phyloP scores from a whole-genome alignment of 1,140 invertebrate genomes.

The Acyrthosiphon pisum region DNA sequence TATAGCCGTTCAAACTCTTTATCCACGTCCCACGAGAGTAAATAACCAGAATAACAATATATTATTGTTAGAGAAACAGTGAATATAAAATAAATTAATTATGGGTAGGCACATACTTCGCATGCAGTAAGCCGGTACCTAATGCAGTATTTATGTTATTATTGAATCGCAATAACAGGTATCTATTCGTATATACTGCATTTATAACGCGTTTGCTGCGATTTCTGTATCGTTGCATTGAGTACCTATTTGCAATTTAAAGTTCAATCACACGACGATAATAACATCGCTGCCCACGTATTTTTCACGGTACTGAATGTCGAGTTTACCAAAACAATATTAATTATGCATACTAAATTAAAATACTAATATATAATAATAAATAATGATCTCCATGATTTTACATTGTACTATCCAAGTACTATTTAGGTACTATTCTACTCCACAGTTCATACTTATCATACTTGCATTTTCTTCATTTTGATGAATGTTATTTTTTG shows the following conservation, averaged over 20 bases:
- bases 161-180: not conserved
- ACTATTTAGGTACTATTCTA: too few relatives aligned
- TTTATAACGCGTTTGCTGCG: not conserved
- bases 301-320: not conserved
- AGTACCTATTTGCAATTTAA: not conserved
- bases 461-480: not conserved
- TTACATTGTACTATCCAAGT: not conserved
- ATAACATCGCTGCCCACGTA: not conserved
- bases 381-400: not conserved
- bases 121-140: not conserved
- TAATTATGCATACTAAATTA: not conserved
- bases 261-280: not conserved
- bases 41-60: not conserved
- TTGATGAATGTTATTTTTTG: not conserved
- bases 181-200: not conserved
- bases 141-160: slow-evolving; percentile 3
- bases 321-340: not conserved
- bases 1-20: not conserved
- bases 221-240: not conserved
- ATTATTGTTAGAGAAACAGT: not conserved
- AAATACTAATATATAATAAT: not conserved
- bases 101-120: not conserved
- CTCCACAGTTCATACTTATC: not conserved
- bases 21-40: not conserved
- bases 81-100: slow-evolving; percentile 20